Evolutionary conservation across 64 coral and sea anemone species (phyloP), one percentile per base, ranked within the genome.

Genomic region (Stylophora pistillata): DNA sequence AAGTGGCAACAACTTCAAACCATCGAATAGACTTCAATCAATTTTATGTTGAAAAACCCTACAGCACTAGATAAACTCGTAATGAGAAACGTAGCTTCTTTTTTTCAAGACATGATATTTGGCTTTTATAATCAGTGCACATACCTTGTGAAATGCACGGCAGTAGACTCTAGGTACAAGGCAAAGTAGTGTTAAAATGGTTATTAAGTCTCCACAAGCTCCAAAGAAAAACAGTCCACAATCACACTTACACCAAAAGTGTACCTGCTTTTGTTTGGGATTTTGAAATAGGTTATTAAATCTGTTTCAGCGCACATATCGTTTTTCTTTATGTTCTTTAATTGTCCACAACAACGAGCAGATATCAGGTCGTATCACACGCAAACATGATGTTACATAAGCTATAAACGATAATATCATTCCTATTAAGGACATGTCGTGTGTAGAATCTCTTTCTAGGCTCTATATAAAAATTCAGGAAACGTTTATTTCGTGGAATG

Each of bases 341-440:
- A 82, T 84, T 84, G 62, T 84, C 69, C 30, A 53, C 37, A 84
- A 84, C 80, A 84, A 84, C 13, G 80, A 62, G 80, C 80, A 68
- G 32, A 84, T 84, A 84, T 84, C 80, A 26, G 12, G 0, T 21
- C 30, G 9, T 54, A 69, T 84, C 59, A 70, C 80, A 84, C 80
- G 80, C 80, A 84, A 84, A 26, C 33, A 41, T 47, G 37, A 53
- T 53, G 18, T 13, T 54, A 62, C 65, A 25, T 25, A 70, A 26
- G 30, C 12, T 68, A 68, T 21, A 68, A 84, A 70, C 23, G 34
- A 20, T 9, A 84, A 84, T 47, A 54, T 23, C 32, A 68, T 0
- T 60, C 26, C 23, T 28, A n/a, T 10, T 26, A 11, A 28, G 9
- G 21, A 26, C 64, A 68, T 26, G 10, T 68, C 7, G 23, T n/a